Base-by-base conservation (phyloP, 1,140 invertebrate species). In the Drosophila hydei region DNA sequence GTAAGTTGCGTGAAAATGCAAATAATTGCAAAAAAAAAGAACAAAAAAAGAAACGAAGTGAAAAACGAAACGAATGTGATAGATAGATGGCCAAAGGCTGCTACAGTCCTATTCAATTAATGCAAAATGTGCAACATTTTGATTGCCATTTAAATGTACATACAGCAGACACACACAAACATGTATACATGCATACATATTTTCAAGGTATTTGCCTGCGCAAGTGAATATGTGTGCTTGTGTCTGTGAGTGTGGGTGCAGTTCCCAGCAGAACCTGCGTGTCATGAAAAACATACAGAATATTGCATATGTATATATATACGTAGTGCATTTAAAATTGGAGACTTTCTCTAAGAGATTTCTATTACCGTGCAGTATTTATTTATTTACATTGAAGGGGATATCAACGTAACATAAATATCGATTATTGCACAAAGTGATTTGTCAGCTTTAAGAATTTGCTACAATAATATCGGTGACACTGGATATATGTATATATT, bases 1-100 rank as follows among this genome's bases (percentile, higher is more conserved):
- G 81, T 87, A 87, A 87, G 81, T 87, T 40, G 43, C 27, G 42
- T 62, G 54, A 70, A 54, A 71, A 72, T 42, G 42, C 25, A 75
- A 65, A 56, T 25, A 50, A 23, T 47, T 40, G 33, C 47, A 43
- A 30, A 52, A 56, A 54, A 16, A 3, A 33, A 51, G 23, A 54
- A 18, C 42, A 48, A 0, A 21, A 18, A 68, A 43, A 36, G 30
- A 33, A 30, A 33, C 11, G 30, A 30, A 30, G 38, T 42, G 38
- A 16, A 23, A 42, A 16, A 8, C 23, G 8, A 55, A 25, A 4
- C 18, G 7, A 36, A 21, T 67, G 30, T 19, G 14, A 56, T 38
- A 55, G 38, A 36, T 21, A 42, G 5, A 21, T 11, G 5, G 3
- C 14, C 25, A 51, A 27, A 43, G 5, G n/a, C 27, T 11, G 14